These are phyloP conservation scores for Tuta absoluta DNA, from an alignment of 2,888 invertebrate species.

Conservation along the genomic window DNA sequence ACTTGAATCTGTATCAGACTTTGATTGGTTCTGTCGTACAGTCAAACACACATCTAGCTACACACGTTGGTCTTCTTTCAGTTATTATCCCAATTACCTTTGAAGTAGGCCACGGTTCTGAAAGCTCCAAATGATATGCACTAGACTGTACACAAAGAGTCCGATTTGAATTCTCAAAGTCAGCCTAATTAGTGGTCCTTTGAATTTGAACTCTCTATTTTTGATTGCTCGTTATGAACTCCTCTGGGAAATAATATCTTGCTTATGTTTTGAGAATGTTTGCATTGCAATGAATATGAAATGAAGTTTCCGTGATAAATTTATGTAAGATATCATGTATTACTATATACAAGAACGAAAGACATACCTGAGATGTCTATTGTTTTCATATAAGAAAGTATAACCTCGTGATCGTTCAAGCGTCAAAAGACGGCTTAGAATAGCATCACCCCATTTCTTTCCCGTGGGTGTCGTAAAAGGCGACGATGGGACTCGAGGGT, in stretches of 20 bases:
- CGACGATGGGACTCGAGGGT: too few relatives aligned
- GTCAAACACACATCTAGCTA: neutral
- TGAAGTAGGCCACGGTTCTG: neutral
- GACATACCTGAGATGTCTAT: too few relatives aligned
- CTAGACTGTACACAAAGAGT: neutral
- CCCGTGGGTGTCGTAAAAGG: too few relatives aligned
- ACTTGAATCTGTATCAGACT: constrained; percentile 1
- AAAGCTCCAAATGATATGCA: neutral
- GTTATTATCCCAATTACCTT: neutral
- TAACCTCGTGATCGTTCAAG: neutral
- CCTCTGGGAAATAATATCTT: neutral
- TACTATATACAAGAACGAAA: too few relatives aligned
- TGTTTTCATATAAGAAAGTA: too few relatives aligned
- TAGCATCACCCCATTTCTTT: too few relatives aligned
- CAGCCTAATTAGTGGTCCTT: neutral
- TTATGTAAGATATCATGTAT: too few relatives aligned
- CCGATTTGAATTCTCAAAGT: neutral
- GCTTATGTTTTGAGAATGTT: neutral
- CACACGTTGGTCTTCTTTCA: neutral
- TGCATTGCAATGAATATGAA: neutral
- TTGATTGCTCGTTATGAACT: constrained; percentile 6
- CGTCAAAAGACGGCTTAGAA: too few relatives aligned
- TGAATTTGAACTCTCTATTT: neutral
- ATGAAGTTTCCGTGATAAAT: neutral
- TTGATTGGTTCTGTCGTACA: neutral